Evolutionary conservation across 2,888 invertebrate genomes (phyloP), one percentile per base, ranked within the genome.

Genomic region (Mythimna vitellina): DNA sequence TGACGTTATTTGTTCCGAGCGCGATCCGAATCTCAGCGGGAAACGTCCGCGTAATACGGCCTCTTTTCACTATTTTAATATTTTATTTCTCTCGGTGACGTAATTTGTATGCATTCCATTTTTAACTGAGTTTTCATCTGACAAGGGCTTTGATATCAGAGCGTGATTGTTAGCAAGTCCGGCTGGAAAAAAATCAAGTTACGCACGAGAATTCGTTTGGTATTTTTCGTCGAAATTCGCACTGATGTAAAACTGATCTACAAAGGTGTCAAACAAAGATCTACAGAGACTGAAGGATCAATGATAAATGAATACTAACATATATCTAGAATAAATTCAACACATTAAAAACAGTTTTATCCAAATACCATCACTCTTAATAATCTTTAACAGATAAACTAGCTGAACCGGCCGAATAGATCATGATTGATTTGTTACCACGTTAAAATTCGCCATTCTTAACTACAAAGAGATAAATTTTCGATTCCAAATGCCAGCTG

Each of bases 1-100:
- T 78, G 83, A 83, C 82, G 80, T 82, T 85, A 83, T 85, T 85
- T 82, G 82, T 83, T 83, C 78, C 85, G 79, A 74, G 76, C 75
- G 76, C 76, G 82, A 78, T 76, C 70, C 72, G 76, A 83, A 85
- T 83, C 80, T 82, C 81, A 68, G 85, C 78, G 83, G 83, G 80
- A 80, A 83, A 70, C 74, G 70, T 73, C 74, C 78, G 64, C 73
- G 73, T 80, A 82, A 82, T 85, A 81, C 66, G 75, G 73, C 75
- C 80, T 72, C 74, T 79, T 85, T 83, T 85, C 74, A 80, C 83
- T 77, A 84, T 78, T 83, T 85, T 85, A 76, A 83, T 85, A 82
- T 83, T 78, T 82, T 82, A 85, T 82, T 77, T 63, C 78, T 76
- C 72, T 62, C 35, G 32, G 74, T 82, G 80, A 78, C 80, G 69